phyloP scores from a whole-genome alignment of 1,140 invertebrate genomes.

The Lepidurus arcticus region DNA sequence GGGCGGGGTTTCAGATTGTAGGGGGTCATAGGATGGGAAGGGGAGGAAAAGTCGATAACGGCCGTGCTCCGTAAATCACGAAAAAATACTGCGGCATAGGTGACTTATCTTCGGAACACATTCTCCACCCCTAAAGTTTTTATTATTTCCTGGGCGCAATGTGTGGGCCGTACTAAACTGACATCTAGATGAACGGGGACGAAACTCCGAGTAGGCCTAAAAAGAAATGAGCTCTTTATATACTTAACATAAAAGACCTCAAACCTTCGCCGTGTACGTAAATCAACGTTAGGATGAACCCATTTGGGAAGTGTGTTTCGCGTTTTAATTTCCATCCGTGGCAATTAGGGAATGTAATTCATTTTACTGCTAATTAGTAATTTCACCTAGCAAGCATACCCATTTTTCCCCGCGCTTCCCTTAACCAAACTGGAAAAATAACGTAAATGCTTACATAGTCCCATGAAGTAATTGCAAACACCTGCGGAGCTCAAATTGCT shows the following conservation, averaged over 20 bases:
- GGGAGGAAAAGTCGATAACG: neutral
- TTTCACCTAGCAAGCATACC: neutral
- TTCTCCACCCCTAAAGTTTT: neutral
- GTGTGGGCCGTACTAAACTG: slow-evolving; percentile 22
- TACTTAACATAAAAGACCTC: neutral
- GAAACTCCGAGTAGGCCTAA: slow-evolving; percentile 25
- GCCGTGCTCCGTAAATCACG: neutral
- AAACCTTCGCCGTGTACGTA: neutral
- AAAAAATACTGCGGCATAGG: neutral
- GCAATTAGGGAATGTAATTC: neutral
- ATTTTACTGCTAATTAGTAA: slow-evolving; percentile 15
- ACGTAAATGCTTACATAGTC: neutral
- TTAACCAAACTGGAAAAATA: neutral
- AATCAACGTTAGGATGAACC: neutral
- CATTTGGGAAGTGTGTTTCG: neutral
- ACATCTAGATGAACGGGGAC: slow-evolving; percentile 10
- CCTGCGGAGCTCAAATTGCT: slow-evolving; percentile 1
- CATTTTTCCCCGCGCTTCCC: neutral
- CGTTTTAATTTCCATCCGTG: neutral
- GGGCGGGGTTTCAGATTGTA: neutral
- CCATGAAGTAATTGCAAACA: slow-evolving; percentile 7
- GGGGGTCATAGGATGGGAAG: neutral
- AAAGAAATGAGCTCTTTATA: neutral
- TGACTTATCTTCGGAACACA: neutral
- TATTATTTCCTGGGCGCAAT: neutral